Evolutionary conservation across 2,888 invertebrate species (phyloP), one percentile per base, ranked within the genome.

Genomic region (Cataglyphis livida): DNA sequence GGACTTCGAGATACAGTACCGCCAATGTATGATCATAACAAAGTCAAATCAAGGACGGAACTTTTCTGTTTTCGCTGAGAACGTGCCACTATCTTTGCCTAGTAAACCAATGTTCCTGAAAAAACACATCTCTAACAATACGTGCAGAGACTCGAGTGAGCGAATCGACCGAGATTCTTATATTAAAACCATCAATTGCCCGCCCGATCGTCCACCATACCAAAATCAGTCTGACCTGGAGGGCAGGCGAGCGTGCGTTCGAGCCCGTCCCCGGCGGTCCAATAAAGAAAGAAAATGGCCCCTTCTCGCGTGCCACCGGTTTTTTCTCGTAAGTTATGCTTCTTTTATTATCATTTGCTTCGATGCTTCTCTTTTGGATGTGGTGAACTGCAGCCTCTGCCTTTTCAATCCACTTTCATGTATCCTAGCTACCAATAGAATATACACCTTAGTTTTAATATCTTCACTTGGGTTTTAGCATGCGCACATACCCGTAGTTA

Each of bases 271-370:
- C 87, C 89, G 90, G 91, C 91, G 88, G 90, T 89, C 91, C 90
- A 90, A 92, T 89, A 89, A 91, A 88, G 91, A 93, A 91, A 76
- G 76, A 76, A 76, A 90, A 76, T 89, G 90, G 90, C 88, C 89
- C 91, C 91, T 87, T 88, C 91, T 94, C 94, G 94, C 93, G 93
- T 94, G 91, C 92, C 94, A 93, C 93, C 92, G 92, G 93, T 93
- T 92, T 93, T 91, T 90, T 94, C 93, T 94, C 94, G 95, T 95
- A 95, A 94, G 95, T 95, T 94, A 93, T 94, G 94, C 94, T 94
- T 94, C 93, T 94, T 95, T 93, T 94, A 94, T 94, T 95, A 94
- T 95, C 92, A 95, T 95, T 94, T 95, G 94, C 94, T 95, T 94
- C 93, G 92, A 93, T 91, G 94, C 93, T 93, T 93, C 90, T 93